phyloP scores from a whole-genome alignment of 2,888 invertebrate species.

The Spisula subtruncata region DNA sequence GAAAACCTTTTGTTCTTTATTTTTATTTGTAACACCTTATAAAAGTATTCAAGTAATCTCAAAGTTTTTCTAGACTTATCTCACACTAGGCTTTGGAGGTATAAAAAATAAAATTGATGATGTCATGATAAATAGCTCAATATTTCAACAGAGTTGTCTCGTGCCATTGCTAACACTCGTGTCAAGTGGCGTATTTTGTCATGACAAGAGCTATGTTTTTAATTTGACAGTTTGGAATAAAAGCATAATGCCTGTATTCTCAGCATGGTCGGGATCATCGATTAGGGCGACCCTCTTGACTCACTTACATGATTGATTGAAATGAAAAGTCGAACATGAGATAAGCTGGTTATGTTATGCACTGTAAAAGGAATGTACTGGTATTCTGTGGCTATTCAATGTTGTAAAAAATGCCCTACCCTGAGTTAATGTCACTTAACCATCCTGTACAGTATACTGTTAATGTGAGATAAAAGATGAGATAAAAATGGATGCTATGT shows the following conservation, averaged over 20 bases:
- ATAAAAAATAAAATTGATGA: not conserved
- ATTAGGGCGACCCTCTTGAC: conserved; percentile 11
- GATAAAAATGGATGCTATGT: too few relatives aligned
- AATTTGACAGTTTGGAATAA: conserved; percentile 17
- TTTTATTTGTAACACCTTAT: not conserved
- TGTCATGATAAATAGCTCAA: not conserved
- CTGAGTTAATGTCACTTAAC: not conserved
- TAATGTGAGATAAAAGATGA: too few relatives aligned
- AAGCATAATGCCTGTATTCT: conserved; percentile 8
- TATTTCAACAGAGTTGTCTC: not conserved
- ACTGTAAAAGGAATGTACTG: not conserved
- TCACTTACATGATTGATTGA: conserved; percentile 7
- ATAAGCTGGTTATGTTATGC: not conserved
- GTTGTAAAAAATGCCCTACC: not conserved
- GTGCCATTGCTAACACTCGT: not conserved
- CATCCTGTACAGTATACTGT: not conserved
- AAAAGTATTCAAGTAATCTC: not conserved
- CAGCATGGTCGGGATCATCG: not conserved
- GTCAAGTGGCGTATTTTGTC: conserved; percentile 25
- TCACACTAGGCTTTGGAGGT: not conserved
- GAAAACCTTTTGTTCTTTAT: not conserved
- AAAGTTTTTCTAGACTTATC: not conserved
- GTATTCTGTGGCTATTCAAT: not conserved
- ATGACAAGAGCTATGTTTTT: conserved; percentile 13
- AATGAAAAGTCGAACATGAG: not conserved